Base-by-base conservation (phyloP, 1,140 invertebrate species). In the Drosophila aff. region DNA sequence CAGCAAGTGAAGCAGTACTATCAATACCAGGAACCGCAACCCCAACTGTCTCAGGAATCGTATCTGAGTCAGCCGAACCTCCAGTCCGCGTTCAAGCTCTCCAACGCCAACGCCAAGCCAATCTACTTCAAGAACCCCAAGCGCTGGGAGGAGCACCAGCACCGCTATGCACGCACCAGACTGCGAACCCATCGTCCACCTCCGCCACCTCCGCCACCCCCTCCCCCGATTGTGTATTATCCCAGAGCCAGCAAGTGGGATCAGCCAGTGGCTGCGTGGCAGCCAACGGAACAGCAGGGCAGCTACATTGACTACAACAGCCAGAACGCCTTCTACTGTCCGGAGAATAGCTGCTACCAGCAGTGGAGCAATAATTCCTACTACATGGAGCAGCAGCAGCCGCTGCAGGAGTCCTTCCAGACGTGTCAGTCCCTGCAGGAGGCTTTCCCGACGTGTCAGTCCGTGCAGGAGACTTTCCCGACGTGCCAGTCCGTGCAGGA, bases 91-190 rank as follows among this genome's bases (percentile, higher is more conserved):
- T 57, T 6, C 18, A 23, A 55, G 18, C 1, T 36, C 13, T 10
- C 1, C 52, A 16, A 7, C 7, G 4, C n/a, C n/a, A n/a, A n/a
- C n/a, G n/a, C 3, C 1, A 65, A 44, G 16, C 15, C 58, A 0
- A 9, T 5, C 4, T 16, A 13, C 0, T 28, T 66, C 15, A 64
- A 46, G 15, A 26, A 23, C 0, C 5, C 23, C 0, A 8, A 33
- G 33, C 23, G 11, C 4, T 67, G 60, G 65, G 44, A 65, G 44
- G 60, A 33, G 36, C 60, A 40, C 2, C 18, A 47, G 15, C 67
- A 71, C 9, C 68, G 59, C 15, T 26, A 52, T 31, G 38, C 69
- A 1, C 53, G 26, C n/a, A 43, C 67, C 11, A 28, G 31, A 10
- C 57, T 74, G 9, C 16, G 15, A 1, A 55, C 57, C 0, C 26